Evolutionary conservation across 2,113 vertebrate species (phyloP).

Genomic region (Mus musculus): GRCm39 chr1:104247001-104247500

Average conservation of each 20-base stretch:
- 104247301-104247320: background rate
- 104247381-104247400: background rate
- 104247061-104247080: too few species aligned
- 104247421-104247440: background rate
- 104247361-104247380: background rate
- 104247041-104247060: too few species aligned
- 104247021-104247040: too few species aligned
- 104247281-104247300: background rate
- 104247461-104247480: background rate
- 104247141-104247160: too few species aligned
- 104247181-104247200: too few species aligned
- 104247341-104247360: background rate
- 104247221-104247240: too few species aligned
- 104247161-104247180: too few species aligned
- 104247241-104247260: too few species aligned
- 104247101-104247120: too few species aligned
- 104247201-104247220: too few species aligned
- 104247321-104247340: background rate
- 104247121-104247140: too few species aligned
- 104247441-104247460: background rate
- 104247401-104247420: background rate
- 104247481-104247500: background rate
- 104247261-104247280: background rate
- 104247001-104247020: background rate
- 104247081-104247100: too few species aligned